Evolutionary conservation across 2,113 vertebrate genomes (phyloP).

Genomic region (Pterophyllum scalare): DNA sequence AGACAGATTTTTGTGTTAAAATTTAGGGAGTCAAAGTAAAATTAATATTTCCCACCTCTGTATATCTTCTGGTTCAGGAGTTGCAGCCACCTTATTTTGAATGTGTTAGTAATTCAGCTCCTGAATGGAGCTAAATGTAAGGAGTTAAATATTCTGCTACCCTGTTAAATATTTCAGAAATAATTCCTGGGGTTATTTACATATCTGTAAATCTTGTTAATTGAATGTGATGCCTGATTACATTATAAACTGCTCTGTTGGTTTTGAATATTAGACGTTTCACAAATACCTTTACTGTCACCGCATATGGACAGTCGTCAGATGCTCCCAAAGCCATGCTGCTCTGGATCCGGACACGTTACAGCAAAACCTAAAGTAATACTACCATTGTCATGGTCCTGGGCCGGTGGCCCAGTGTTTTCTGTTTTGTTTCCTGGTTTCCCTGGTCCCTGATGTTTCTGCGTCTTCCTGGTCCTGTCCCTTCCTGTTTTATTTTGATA

Average conservation of each 20-base stretch:
- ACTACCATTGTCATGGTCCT: too few relatives aligned
- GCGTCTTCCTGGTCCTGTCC: too few relatives aligned
- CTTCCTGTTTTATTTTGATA: too few relatives aligned
- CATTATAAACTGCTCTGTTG: background rate
- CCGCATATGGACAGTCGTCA: background rate
- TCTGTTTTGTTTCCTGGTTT: too few relatives aligned
- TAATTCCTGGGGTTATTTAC: too few relatives aligned
- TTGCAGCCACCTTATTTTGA: background rate
- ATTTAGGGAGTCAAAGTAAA: background rate
- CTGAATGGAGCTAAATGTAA: background rate
- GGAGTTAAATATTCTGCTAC: background rate
- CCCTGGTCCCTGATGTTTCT: too few relatives aligned
- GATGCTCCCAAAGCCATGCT: too few relatives aligned
- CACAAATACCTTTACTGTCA: background rate
- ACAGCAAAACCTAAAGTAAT: too few relatives aligned
- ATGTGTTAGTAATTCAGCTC: background rate
- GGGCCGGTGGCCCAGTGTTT: too few relatives aligned
- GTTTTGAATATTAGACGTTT: background rate
- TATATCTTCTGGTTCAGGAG: background rate
- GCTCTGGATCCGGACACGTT: too few relatives aligned
- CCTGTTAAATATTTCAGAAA: too few relatives aligned
- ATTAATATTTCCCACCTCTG: background rate
- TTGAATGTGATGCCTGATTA: background rate
- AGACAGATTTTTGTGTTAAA: background rate
- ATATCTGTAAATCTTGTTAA: background rate